These are phyloP conservation scores for Brachionus asplanchnoidis DNA, from an alignment of 1,140 invertebrate genomes.

Conservation along the genomic window DNA sequence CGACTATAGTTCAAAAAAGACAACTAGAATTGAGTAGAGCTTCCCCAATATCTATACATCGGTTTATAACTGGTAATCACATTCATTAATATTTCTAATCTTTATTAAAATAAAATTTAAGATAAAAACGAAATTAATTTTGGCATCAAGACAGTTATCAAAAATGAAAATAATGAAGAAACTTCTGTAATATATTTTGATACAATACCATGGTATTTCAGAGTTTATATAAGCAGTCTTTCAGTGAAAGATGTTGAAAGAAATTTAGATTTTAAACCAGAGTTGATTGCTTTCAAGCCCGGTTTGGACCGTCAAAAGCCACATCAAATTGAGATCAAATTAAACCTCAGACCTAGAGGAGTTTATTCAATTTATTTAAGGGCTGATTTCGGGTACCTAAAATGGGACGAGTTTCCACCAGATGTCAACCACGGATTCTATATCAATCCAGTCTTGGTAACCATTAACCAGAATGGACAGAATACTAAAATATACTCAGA, in stretches of 20 bases:
- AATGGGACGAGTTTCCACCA: constrained; percentile 97
- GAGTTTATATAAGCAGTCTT: constrained; percentile 82
- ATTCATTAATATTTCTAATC: constrained; percentile 9
- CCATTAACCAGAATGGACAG: neutral
- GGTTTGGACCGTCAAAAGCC: constrained; percentile 74
- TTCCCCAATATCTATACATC: constrained; percentile 70
- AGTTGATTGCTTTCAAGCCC: constrained; percentile 67
- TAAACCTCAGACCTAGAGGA: constrained; percentile 72
- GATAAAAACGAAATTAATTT: constrained; percentile 31
- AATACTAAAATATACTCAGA: constrained; percentile 68
- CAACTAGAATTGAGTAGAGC: constrained; percentile 54
- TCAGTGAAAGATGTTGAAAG: constrained; percentile 63
- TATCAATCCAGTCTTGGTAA: constrained; percentile 65
- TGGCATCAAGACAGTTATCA: constrained; percentile 33
- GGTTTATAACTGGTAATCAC: constrained; percentile 69
- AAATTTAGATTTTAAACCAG: constrained; percentile 60
- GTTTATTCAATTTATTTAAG: constrained; percentile 76
- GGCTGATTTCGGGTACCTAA: constrained; percentile 88
- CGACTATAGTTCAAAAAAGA: neutral
- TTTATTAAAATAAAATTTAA: neutral
- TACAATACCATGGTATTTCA: constrained; percentile 80
- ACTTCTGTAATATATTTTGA: constrained; percentile 61
- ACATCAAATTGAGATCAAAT: constrained; percentile 80
- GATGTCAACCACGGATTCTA: constrained; percentile 98
- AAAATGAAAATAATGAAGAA: constrained; percentile 28